Conservation (phyloP, 2,888 invertebrate genomes). For the Lycocerus yunnanus region DNA sequence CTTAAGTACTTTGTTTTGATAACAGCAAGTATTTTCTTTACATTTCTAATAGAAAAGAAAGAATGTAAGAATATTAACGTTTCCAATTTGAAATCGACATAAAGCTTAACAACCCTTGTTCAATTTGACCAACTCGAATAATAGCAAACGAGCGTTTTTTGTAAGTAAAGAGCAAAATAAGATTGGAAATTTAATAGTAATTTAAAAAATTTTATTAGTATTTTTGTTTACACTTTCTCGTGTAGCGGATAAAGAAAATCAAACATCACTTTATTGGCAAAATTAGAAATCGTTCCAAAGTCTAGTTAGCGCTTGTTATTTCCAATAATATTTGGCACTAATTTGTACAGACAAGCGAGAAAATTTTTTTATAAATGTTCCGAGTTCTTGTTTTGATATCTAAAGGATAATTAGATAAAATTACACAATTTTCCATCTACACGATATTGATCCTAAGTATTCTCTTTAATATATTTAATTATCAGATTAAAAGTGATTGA, state of each 20-base stretch:
- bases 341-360: not conserved
- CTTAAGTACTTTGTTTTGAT: not conserved
- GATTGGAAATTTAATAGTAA: not conserved
- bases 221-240: not conserved
- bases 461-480: not conserved
- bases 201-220: not conserved
- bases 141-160: not conserved
- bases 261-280: not conserved
- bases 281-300: not conserved
- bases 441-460: not conserved
- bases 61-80: not conserved
- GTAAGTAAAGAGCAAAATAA: not conserved
- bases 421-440: not conserved
- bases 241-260: not conserved
- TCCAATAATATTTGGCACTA: not conserved
- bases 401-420: not conserved
- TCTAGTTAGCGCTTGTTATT: not conserved
- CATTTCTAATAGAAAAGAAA: not conserved
- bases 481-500: not conserved
- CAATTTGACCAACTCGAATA: not conserved
- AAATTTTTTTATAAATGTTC: not conserved
- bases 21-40: not conserved
- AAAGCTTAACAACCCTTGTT: not conserved
- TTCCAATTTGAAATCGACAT: not conserved
- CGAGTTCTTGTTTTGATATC: not conserved